Evolutionary conservation across 2,888 invertebrate genomes (phyloP).

Genomic region (Eupithecia subfuscata): DNA sequence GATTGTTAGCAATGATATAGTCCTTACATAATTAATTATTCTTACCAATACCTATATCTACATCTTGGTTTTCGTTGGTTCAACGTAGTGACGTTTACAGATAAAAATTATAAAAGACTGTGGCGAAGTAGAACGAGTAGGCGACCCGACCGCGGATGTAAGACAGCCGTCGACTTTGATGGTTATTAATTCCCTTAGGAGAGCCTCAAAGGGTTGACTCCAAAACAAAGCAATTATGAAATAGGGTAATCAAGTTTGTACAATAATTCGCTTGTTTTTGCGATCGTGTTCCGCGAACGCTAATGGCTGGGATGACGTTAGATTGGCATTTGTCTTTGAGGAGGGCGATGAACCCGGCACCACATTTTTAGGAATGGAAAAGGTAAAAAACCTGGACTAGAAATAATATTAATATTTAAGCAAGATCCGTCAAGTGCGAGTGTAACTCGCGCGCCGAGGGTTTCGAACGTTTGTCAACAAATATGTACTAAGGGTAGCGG

Average conservation of each 20-base stretch:
- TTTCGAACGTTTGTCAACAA: no score
- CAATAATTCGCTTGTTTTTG: slow-evolving; percentile 69
- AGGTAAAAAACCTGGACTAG: not conserved
- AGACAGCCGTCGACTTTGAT: slow-evolving; percentile 74
- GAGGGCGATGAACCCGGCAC: not conserved
- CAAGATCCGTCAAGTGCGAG: no score
- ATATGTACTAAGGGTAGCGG: no score
- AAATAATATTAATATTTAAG: no score
- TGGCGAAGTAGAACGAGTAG: slow-evolving; percentile 43
- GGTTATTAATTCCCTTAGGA: slow-evolving; percentile 82
- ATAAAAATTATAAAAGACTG: slow-evolving; percentile 42
- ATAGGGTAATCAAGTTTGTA: slow-evolving; percentile 78
- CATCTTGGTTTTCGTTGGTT: not conserved
- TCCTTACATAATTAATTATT: not conserved
- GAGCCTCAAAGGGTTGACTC: slow-evolving; percentile 80
- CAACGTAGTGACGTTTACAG: slow-evolving; percentile 5
- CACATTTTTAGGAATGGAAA: not conserved
- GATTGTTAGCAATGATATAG: no score
- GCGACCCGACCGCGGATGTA: slow-evolving; percentile 56
- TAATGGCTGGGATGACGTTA: slow-evolving; percentile 2
- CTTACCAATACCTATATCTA: not conserved
- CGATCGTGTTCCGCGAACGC: slow-evolving; percentile 45
- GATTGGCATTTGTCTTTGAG: not conserved
- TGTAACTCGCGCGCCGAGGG: no score
- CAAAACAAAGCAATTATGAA: slow-evolving; percentile 82